A percentile compares a stretch with the other conserved stretches of the same genome.
Conservation (phyloP, 2,888 invertebrate species). For the Synanthedon andrenaeformis region DNA sequence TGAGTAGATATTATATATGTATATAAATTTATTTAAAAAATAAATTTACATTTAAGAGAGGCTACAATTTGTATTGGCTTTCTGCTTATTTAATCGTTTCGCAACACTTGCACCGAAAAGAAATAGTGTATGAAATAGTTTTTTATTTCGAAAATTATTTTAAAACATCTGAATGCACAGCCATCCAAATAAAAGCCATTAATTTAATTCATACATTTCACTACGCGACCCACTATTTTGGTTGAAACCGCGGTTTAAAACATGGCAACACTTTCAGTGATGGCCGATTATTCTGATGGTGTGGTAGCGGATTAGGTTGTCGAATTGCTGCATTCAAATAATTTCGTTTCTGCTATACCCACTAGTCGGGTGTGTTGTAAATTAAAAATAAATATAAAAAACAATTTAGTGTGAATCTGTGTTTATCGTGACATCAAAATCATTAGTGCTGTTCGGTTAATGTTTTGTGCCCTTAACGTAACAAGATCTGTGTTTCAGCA, state of each 20-base stretch:
- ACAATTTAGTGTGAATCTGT: slow-evolving; percentile 40
- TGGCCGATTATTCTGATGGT: slow-evolving; percentile 61
- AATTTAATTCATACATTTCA: not conserved
- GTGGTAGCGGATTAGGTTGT: slow-evolving; percentile 41
- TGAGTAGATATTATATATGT: too few species aligned
- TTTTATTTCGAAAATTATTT: too few species aligned
- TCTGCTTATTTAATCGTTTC: too few species aligned
- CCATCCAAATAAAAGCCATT: too few species aligned
- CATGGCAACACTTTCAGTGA: slow-evolving; percentile 50
- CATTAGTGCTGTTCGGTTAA: slow-evolving; percentile 41
- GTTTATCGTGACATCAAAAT: slow-evolving; percentile 39
- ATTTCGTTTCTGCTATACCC: slow-evolving; percentile 45
- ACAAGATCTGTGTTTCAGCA: slow-evolving; percentile 61
- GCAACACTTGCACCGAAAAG: too few species aligned
- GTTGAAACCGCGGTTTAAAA: not conserved
- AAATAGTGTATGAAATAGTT: too few species aligned
- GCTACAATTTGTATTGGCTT: too few species aligned
- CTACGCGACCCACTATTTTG: not conserved
- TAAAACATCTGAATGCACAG: too few species aligned
- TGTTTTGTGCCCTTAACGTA: slow-evolving; percentile 61
- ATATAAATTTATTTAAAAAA: too few species aligned
- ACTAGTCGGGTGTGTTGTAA: slow-evolving; percentile 42
- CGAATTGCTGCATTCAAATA: slow-evolving; percentile 52
- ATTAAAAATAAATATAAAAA: slow-evolving; percentile 17
- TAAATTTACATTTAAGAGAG: too few species aligned